phyloP scores from a whole-genome alignment of 2,888 invertebrate species.

The Strigamia crassipes region DNA sequence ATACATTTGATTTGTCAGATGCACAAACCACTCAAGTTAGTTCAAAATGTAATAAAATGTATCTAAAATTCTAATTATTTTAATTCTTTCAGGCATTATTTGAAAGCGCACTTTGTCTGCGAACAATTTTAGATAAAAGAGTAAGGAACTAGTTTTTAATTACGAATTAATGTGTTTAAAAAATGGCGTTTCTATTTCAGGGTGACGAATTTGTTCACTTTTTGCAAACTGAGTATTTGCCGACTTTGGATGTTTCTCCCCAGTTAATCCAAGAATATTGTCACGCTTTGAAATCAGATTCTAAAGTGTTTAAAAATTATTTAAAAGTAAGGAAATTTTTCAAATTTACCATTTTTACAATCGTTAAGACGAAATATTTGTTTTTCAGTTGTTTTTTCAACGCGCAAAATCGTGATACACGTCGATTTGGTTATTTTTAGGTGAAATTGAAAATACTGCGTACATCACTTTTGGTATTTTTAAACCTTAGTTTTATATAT shows the following conservation, averaged over 20 bases:
- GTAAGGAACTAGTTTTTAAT: slow-evolving; percentile 51
- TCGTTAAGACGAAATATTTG: background rate
- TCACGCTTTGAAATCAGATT: slow-evolving; percentile 59
- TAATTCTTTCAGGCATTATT: slow-evolving; percentile 55
- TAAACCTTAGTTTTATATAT: background rate
- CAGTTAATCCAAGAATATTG: slow-evolving; percentile 60
- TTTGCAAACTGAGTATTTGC: slow-evolving; percentile 60
- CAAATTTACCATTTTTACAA: background rate
- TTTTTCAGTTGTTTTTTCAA: slow-evolving; percentile 51
- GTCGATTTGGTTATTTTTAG: background rate
- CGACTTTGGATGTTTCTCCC: slow-evolving; percentile 59
- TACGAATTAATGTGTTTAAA: background rate
- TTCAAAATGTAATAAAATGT: background rate
- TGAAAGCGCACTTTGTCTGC: slow-evolving; percentile 57
- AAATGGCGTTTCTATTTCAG: slow-evolving; percentile 52
- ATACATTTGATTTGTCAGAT: slow-evolving; percentile 63
- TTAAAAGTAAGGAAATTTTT: slow-evolving; percentile 58
- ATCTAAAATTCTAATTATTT: background rate
- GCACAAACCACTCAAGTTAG: slow-evolving; percentile 61
- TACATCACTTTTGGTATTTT: background rate
- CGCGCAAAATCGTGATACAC: slow-evolving; percentile 48
- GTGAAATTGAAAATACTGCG: background rate
- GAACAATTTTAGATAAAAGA: slow-evolving; percentile 55
- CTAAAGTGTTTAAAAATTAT: slow-evolving; percentile 61
- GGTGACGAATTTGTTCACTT: slow-evolving; percentile 61